Percentiles rank a stretch among this genome's conserved stretches.
Conservation (phyloP, 2,888 invertebrate genomes). For the Plagiodera versicolora region DNA sequence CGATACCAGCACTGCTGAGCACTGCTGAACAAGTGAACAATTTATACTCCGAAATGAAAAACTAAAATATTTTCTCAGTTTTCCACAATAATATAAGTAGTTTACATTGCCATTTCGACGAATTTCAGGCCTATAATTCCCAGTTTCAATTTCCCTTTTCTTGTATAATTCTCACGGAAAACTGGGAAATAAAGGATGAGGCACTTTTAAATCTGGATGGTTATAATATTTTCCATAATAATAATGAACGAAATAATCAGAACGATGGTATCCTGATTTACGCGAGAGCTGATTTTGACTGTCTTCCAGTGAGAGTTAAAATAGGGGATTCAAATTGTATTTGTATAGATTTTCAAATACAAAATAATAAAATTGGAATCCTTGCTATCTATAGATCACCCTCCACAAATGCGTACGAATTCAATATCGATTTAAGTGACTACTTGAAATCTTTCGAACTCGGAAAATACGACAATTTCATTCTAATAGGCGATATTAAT, state of each 20-base stretch:
- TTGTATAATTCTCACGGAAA: not conserved
- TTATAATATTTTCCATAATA: not conserved
- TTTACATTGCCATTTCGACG: not conserved
- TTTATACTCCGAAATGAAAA: no score
- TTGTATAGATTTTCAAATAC: not conserved
- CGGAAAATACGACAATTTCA: slow-evolving; percentile 2
- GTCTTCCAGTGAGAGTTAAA: not conserved
- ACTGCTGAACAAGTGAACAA: no score
- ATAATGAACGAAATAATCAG: not conserved
- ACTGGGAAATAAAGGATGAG: not conserved
- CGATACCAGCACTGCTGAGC: no score
- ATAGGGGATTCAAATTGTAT: not conserved
- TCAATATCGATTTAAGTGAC: not conserved
- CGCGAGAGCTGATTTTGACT: not conserved
- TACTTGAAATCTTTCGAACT: not conserved
- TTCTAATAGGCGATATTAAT: not conserved
- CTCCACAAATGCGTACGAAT: not conserved
- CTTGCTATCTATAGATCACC: not conserved
- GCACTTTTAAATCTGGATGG: not conserved
- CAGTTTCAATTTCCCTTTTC: not conserved
- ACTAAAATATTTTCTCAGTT: no score
- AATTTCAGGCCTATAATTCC: not conserved
- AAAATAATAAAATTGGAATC: not conserved
- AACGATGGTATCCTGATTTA: not conserved
- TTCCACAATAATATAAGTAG: not conserved